Conservation (phyloP, 2,113 vertebrate genomes). For the Lamprotornis superbus region DNA sequence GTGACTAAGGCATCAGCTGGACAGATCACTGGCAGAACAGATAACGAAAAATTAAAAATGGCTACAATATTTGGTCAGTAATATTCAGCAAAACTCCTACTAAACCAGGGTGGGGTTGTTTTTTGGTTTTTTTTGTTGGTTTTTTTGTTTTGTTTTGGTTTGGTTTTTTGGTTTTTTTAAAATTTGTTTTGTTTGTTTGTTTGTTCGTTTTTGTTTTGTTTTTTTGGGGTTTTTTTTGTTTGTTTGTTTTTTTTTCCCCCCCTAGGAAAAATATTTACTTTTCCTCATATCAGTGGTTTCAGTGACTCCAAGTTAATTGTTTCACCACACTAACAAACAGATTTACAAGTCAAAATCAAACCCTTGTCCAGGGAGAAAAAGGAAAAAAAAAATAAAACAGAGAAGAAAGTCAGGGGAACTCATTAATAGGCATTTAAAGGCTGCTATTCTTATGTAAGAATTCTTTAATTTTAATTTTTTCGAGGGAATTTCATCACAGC, state of each 20-base stretch:
- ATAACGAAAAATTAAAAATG: neutral
- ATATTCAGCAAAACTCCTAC: neutral
- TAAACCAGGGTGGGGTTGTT: neutral
- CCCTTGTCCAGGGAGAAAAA: neutral
- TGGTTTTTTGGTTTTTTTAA: too few species aligned
- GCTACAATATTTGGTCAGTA: neutral
- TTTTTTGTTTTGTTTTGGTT: too few species aligned
- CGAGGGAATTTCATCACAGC: neutral
- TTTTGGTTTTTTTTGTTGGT: neutral
- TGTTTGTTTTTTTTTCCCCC: neutral
- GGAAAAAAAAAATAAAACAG: accelerated
- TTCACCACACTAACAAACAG: neutral
- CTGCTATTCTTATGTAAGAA: neutral
- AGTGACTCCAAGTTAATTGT: neutral
- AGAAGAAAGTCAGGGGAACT: neutral
- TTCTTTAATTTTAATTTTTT: neutral
- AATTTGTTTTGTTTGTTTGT: too few species aligned
- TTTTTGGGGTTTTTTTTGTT: too few species aligned
- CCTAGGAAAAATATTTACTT: neutral
- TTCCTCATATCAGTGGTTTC: neutral
- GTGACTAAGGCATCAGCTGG: neutral
- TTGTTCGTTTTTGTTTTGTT: too few species aligned
- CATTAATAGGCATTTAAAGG: neutral
- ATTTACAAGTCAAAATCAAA: neutral
- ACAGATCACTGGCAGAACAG: neutral